Evolutionary conservation across 2,113 vertebrate genomes (phyloP), one percentile per base, ranked within the genome.

Genomic region (Petrocephalus zakoni): DNA sequence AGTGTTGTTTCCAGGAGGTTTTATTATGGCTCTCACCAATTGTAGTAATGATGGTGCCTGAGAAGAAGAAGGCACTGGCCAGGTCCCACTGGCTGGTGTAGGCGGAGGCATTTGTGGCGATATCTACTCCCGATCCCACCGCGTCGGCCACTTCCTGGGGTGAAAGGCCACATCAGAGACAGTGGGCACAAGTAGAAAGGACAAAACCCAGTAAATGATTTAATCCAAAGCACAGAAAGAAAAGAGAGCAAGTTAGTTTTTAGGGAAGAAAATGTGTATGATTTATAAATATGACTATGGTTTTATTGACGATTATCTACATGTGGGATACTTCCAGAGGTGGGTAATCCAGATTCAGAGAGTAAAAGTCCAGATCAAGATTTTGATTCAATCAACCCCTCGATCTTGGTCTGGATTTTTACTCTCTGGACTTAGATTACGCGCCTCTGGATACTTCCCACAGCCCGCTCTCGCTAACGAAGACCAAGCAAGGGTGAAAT

Each of bases 21-120:
- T 19, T 64, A 37, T 13, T 29, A 81, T 37, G 29, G 29, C 2
- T 94, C 82, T 37, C 88, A 96, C 95, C 95, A 0, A 96, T 96
- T 84, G 97, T 98, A 90, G 97, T 98, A 93, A 98, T 96, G 91
- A 98, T 95, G 46, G 97, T 98, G 72, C 97, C 97, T 34, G 97
- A 97, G 94, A 98, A 98, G 93, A 98, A 98, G 91, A 98, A 97
- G 87, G 97, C 96, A 61, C 96, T 97, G 89, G 96, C 95, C 91
- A 98, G 91, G 92, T 97, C 96, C 97, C 97, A 98, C 68, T 94
- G 94, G 90, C 93, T 95, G 91, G 92, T 94, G 86, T 91, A 93
- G 72, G 95, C 93, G 87, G 88, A 92, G 25, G 89, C 19, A 86
- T 97, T 97, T 88, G 89, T 90, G 82, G 64, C 91, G 7, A 96